phyloP scores from a whole-genome alignment of 2,888 invertebrate genomes.

The Pseudanteris insignis region DNA sequence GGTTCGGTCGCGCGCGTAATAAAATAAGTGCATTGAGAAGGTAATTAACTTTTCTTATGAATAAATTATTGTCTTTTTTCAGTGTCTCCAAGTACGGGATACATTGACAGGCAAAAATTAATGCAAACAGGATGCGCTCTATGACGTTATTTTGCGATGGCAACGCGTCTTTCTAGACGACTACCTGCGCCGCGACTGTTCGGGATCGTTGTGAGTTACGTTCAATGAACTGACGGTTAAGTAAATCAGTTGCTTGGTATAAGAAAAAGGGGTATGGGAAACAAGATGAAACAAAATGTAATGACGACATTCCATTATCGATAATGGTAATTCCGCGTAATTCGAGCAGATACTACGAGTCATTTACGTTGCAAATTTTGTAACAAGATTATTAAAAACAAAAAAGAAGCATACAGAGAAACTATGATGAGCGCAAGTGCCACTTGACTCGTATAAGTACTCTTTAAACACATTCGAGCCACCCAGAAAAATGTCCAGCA shows the following conservation, averaged over 20 bases:
- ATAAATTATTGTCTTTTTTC: conserved; percentile 19
- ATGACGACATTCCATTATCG: conserved; percentile 40
- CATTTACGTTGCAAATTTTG: conserved; percentile 51
- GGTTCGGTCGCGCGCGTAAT: too few relatives aligned
- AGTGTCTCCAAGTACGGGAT: conserved; percentile 8
- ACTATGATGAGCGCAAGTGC: too few relatives aligned
- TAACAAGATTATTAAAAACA: conserved; percentile 27
- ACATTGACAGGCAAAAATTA: conserved; percentile 38
- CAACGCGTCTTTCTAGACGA: conserved; percentile 19
- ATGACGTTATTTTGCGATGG: conserved; percentile 34
- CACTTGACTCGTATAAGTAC: conserved; percentile 3
- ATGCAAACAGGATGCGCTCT: conserved; percentile 37
- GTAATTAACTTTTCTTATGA: conserved; percentile 19
- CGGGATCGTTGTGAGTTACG: conserved; percentile 31
- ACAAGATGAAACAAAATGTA: conserved; percentile 32
- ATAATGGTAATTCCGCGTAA: conserved; percentile 41
- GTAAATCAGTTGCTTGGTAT: conserved; percentile 37
- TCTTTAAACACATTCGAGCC: too few relatives aligned
- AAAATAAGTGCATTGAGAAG: conserved; percentile 1
- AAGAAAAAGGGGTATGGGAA: conserved; percentile 27
- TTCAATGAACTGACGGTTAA: conserved; percentile 35
- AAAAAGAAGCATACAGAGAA: neutral
- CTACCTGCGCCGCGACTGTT: conserved; percentile 31
- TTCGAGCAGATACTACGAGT: conserved; percentile 41
- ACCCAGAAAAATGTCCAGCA: too few relatives aligned